A percentile compares a stretch with the other conserved stretches of the same genome.
These are phyloP conservation scores for Rhagologus leucostigma DNA, from an alignment of 2,113 vertebrate species.

Conservation along the genomic window DNA sequence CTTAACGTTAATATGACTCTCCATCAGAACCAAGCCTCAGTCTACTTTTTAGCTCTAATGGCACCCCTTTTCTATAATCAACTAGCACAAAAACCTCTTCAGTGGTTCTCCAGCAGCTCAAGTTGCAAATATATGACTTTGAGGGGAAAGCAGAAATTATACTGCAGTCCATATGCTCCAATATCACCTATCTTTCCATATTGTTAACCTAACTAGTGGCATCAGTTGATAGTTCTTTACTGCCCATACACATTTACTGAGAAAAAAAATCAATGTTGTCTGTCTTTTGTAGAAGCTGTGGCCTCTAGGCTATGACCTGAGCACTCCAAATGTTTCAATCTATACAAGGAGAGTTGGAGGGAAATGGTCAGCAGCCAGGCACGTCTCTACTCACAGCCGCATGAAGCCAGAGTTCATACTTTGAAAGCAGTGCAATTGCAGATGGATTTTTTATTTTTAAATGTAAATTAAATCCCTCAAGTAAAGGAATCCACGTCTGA, in stretches of 20 bases:
- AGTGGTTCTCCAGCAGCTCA: background rate
- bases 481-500: background rate
- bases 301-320: background rate
- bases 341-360: background rate
- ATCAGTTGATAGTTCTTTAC: background rate
- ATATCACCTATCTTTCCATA: too few species aligned
- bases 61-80: background rate
- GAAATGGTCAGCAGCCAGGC: background rate
- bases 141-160: background rate
- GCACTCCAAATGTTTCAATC: background rate
- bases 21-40: background rate
- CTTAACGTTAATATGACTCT: background rate
- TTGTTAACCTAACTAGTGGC: too few species aligned
- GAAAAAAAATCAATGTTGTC: background rate
- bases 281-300: background rate
- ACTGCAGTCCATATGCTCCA: too few species aligned
- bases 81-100: background rate
- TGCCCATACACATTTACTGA: background rate
- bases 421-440: background rate
- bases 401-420: background rate
- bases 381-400: background rate
- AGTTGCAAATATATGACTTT: background rate
- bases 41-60: background rate
- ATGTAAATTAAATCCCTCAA: background rate
- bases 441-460: background rate